Percentiles rank a stretch among this genome's conserved stretches.
phyloP scores from a whole-genome alignment of 2,113 vertebrate genomes.

The Poecilia latipinna region DNA sequence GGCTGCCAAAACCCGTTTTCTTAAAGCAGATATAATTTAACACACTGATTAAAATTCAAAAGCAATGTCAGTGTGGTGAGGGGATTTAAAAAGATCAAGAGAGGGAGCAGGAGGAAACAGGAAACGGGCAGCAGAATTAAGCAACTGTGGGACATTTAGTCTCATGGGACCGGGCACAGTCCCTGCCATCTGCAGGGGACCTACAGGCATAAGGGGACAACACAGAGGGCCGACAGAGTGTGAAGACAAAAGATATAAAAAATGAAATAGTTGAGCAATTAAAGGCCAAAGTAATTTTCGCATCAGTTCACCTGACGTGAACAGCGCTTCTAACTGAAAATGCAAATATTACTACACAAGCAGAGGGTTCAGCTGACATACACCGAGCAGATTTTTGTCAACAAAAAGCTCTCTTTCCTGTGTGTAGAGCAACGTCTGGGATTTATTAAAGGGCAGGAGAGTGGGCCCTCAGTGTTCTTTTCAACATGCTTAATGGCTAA shows the following conservation, averaged over 20 bases:
- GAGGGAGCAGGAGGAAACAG: constrained; percentile 46
- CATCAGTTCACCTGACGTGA: neutral
- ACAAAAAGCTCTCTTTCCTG: neutral
- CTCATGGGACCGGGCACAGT: constrained; percentile 39
- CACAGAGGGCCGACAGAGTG: neutral
- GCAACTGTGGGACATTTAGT: constrained; percentile 50
- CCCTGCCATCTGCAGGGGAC: constrained; percentile 52
- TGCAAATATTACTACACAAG: neutral
- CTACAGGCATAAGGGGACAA: constrained; percentile 32
- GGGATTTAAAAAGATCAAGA: constrained; percentile 51
- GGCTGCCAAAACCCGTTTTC: constrained; percentile 38
- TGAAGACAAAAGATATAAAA: neutral
- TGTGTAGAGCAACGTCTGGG: neutral
- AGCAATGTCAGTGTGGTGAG: constrained; percentile 28
- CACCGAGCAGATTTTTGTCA: neutral
- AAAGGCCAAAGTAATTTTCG: neutral
- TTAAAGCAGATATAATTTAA: constrained; percentile 54
- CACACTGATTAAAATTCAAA: constrained; percentile 54
- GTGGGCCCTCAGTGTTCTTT: neutral
- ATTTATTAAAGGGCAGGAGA: neutral
- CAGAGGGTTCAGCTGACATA: neutral
- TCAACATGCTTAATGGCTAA: constrained; percentile 38
- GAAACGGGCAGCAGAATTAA: constrained; percentile 62
- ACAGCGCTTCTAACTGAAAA: neutral
- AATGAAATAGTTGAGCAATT: neutral